Evolutionary conservation across 2,888 invertebrate species (phyloP).

Genomic region (Pseudanteris insignis): DNA sequence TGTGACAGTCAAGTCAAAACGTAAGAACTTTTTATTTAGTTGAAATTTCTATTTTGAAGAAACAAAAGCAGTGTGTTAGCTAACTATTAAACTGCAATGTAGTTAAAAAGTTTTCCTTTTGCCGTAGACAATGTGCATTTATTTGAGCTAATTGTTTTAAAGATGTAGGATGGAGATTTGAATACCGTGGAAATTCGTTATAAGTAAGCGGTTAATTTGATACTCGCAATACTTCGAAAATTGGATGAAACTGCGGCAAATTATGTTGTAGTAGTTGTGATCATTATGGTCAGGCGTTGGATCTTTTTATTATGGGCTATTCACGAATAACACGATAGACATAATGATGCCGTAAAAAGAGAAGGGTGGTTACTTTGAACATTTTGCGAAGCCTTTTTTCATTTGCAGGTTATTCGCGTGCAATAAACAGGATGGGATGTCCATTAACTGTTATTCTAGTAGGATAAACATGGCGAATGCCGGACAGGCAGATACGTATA

Average conservation of each 20-base stretch:
- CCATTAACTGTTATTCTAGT: conserved; percentile 45
- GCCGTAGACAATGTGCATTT: too few species aligned
- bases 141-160: too few species aligned
- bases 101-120: too few species aligned
- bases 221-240: conserved; percentile 23
- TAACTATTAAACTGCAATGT: too few species aligned
- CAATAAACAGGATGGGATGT: conserved; percentile 47
- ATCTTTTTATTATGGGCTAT: conserved; percentile 34
- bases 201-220: conserved; percentile 32
- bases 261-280: conserved; percentile 39
- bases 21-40: too few species aligned
- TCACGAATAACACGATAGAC: conserved; percentile 33
- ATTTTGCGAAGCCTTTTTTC: conserved; percentile 33
- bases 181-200: conserved; percentile 1
- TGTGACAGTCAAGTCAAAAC: too few species aligned
- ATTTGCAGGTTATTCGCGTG: conserved; percentile 39
- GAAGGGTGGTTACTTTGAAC: conserved; percentile 36
- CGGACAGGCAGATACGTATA: conserved; percentile 44
- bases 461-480: conserved; percentile 39
- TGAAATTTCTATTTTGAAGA: too few species aligned
- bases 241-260: conserved; percentile 29
- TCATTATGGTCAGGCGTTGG: conserved; percentile 38
- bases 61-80: too few species aligned
- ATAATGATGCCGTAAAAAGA: conserved; percentile 45
- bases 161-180: too few species aligned